Percentiles rank a stretch among this genome's conserved stretches.
These are phyloP conservation scores for Muscidifurax raptorellus DNA, from an alignment of 1,140 invertebrate species.

Conservation along the genomic window DNA sequence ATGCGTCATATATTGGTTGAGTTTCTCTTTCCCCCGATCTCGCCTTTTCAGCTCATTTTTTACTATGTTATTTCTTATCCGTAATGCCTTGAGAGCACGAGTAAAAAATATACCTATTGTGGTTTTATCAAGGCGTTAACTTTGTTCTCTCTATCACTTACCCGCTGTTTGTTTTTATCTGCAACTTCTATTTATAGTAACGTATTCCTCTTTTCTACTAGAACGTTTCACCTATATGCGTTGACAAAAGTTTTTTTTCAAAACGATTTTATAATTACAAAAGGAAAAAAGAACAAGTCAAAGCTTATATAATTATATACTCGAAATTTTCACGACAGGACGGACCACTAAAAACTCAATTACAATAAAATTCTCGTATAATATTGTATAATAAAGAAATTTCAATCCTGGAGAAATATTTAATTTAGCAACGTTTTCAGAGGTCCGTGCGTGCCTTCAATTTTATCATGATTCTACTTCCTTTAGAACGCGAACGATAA, in stretches of 20 bases:
- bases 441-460: background rate
- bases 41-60: background rate
- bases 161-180: slow-evolving; percentile 4
- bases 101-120: slow-evolving; percentile 37
- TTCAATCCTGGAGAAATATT: too few relatives aligned
- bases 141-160: slow-evolving; percentile 27
- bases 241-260: slow-evolving; percentile 5
- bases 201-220: background rate
- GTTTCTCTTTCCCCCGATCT: background rate
- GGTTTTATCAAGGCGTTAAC: slow-evolving; percentile 11
- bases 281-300: background rate
- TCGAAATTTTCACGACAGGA: background rate
- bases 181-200: background rate
- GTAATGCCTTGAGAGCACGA: slow-evolving; percentile 10
- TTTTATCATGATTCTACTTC: background rate
- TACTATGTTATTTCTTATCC: slow-evolving; percentile 7
- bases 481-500: background rate
- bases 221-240: background rate
- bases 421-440: background rate
- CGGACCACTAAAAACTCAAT: background rate
- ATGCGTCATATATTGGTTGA: background rate
- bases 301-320: too few relatives aligned
- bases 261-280: background rate
- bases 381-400: too few relatives aligned
- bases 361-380: background rate